phyloP scores from a whole-genome alignment of 1,140 invertebrate genomes.

The Caenorhabditis inopinata region DNA sequence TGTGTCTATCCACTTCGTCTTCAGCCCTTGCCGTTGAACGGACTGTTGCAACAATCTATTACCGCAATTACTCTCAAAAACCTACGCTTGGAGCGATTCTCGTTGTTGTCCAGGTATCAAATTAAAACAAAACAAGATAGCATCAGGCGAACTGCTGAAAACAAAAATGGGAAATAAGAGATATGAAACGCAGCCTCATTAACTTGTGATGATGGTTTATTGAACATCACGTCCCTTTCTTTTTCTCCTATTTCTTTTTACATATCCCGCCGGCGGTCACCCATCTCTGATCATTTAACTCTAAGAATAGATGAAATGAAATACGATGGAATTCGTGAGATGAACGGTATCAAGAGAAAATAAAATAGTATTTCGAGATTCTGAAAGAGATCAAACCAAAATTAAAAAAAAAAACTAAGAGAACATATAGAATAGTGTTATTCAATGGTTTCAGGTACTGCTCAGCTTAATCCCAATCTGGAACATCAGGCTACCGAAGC shows the following conservation, averaged over 20 bases:
- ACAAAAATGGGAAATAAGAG: no score
- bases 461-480: neutral
- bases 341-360: neutral
- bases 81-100: slow-evolving; percentile 20
- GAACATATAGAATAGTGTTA: no score
- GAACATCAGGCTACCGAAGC: neutral
- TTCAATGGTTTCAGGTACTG: neutral
- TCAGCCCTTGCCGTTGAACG: neutral
- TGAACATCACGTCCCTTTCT: neutral
- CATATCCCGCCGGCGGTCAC: neutral
- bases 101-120: slow-evolving; percentile 10
- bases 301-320: slow-evolving; percentile 20
- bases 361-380: neutral
- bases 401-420: no score
- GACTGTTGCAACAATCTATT: neutral
- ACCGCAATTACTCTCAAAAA: slow-evolving; percentile 7
- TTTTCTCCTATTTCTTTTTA: neutral
- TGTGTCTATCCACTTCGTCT: neutral
- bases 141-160: no score
- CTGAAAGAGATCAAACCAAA: no score
- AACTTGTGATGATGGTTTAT: neutral
- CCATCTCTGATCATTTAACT: neutral
- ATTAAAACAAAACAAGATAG: neutral
- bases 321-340: neutral
- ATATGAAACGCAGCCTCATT: neutral